Base-by-base conservation (phyloP, 2,888 invertebrate genomes). In the Tenthredo livida region DNA sequence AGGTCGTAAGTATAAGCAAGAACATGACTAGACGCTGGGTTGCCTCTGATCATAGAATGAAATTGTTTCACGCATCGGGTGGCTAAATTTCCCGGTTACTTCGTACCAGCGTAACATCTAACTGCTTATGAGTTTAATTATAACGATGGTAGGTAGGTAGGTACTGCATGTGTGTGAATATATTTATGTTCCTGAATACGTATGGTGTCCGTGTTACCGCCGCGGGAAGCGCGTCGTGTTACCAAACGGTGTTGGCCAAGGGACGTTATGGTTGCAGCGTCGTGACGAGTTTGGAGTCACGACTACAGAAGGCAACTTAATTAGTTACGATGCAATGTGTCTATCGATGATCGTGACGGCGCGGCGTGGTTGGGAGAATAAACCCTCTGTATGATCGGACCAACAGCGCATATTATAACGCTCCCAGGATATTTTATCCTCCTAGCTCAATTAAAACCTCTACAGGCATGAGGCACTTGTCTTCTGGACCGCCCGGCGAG, bases 301-400 rank as follows among this genome's bases (percentile, higher is more conserved):
- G 83, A 83, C 83, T 58, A 67, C 67, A 65, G 47, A 29, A 83
- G 67, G 67, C 83, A 83, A 83, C 83, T 83, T 83, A 83, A 83
- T 83, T 83, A 83, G 83, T 83, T 47, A 33, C 33, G 29, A 33
- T 47, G 67, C 29, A 67, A 80, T 80, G 80, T 54, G 80, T 80
- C 61, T 80, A 83, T 65, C 83, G 83, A 33, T 17, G 29, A 65
- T 70, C 83, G 83, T 83, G 83, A 83, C 83, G 67, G 47, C 83
- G 50, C 47, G 50, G 54, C 33, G 3, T 61, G 33, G 61, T 61
- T 25, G 83, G 50, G 70, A 65, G 67, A 67, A 83, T 21, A 47
- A 67, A 83, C 47, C 83, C 70, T 67, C 33, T n/a, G 29, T 50
- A 83, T 70, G 83, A 47, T 83, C 83, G 83, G 47, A n/a, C 17